Percentiles rank a stretch among this genome's conserved stretches.
These are phyloP conservation scores for Dipodomys merriami DNA, from an alignment of 2,113 vertebrate species.

Conservation along the genomic window DNA sequence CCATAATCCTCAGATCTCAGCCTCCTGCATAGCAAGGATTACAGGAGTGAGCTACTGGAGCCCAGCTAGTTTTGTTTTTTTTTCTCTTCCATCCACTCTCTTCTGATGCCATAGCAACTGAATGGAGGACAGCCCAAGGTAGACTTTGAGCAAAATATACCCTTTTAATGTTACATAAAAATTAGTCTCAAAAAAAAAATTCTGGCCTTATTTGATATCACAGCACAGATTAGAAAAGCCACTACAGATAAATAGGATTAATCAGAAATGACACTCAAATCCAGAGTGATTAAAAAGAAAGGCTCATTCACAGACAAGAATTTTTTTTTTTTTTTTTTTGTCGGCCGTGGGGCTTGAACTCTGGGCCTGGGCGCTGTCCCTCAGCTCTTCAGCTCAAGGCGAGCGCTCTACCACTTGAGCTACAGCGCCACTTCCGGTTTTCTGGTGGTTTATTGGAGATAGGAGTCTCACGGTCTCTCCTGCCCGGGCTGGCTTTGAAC, in stretches of 20 bases:
- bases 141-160: constrained; percentile 32
- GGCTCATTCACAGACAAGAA: neutral
- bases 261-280: constrained; percentile 6
- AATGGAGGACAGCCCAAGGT: neutral
- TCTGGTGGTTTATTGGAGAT: too few relatives aligned
- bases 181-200: neutral
- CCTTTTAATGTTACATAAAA: neutral
- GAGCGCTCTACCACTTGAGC: too few relatives aligned
- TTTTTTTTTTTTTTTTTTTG: too few relatives aligned
- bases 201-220: neutral
- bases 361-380: too few relatives aligned
- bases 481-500: too few relatives aligned
- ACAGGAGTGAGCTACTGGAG: too few relatives aligned
- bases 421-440: too few relatives aligned
- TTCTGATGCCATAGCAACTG: neutral
- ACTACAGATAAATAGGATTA: constrained; percentile 7
- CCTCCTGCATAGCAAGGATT: too few relatives aligned
- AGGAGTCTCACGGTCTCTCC: too few relatives aligned
- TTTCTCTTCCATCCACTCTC: neutral
- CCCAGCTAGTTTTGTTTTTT: neutral
- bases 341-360: too few relatives aligned
- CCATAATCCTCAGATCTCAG: too few relatives aligned
- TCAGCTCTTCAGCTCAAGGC: too few relatives aligned
- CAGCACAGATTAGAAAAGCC: neutral
- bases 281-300: constrained; percentile 5